Base-by-base conservation (phyloP, 2,888 invertebrate genomes). In the Lepidonotus clava region DNA sequence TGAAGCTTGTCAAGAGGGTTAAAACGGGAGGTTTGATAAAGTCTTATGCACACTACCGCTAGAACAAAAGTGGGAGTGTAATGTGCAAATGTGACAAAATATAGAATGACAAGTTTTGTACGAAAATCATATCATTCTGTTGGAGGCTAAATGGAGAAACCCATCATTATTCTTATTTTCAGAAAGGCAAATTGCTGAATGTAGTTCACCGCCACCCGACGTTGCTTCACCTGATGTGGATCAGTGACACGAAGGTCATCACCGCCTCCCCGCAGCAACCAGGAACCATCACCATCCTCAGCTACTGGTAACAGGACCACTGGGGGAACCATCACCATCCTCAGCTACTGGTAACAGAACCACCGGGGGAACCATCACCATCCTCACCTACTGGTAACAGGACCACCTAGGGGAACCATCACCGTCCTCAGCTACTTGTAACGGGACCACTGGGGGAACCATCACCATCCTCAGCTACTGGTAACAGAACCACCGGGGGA, bases 211-310 rank as follows among this genome's bases (percentile, higher is more conserved):
- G 93, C 46, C 91, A 93, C 77, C 93, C 93, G 18, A 91, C 91
- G 0, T 88, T 91, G 34, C 90, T 93, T 24, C 92, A 93, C 87
- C 87, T 91, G 86, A 93, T 93, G 93, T 91, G 90, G 90, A 90
- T 92, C 18, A 91, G 89, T 71, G 92, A 93, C 36, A 93, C 93
- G 2, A 92, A 91, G 84, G 90, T 93, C 34, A 91, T 93, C 76
- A 93, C 93, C 46, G 93, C 92, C 18, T 93, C 93, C 0, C 93
- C 93, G 14, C 92, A 92, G 76, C 89, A 90, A 87, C 92, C 92
- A 24, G 93, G 93, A 1, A 91, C 92, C 28, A 88, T 93, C 21
- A 91, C 92, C 53, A 89, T 93, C 18, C 88, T 93, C 41, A 92
- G 92, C 87, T 93, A 91, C 89, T 93, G 93, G 93, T 93, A 84